Percentiles rank a stretch among this genome's conserved stretches.
phyloP scores from a whole-genome alignment of 2,888 invertebrate genomes.

The Pseudococcus longispinus region DNA sequence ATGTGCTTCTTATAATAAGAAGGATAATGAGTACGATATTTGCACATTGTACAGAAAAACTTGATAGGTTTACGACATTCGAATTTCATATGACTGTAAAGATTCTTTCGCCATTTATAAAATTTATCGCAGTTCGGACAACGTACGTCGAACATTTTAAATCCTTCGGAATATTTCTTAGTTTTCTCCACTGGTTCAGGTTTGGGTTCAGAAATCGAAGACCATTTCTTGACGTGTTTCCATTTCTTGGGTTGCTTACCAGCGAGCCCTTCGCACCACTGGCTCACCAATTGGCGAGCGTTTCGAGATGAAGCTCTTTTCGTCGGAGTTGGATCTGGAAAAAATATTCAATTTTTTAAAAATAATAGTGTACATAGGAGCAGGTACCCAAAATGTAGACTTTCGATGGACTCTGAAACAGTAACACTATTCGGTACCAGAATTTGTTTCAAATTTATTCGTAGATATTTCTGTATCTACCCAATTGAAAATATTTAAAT shows the following conservation, averaged over 20 bases:
- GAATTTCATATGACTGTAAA: background rate
- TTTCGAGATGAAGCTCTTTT: conserved; percentile 43
- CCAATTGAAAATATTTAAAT: background rate
- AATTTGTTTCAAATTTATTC: too few species aligned
- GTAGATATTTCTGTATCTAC: too few species aligned
- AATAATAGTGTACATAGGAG: background rate
- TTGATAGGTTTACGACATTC: background rate
- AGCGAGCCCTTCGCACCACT: conserved; percentile 38
- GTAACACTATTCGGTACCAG: background rate
- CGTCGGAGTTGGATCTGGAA: background rate
- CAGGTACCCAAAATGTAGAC: background rate
- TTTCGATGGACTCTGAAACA: background rate
- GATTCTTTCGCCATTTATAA: conserved; percentile 24
- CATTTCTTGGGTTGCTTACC: background rate
- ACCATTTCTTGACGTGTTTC: background rate
- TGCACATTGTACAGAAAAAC: background rate
- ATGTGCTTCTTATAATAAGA: conserved; percentile 29
- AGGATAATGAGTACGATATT: conserved; percentile 38
- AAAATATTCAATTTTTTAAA: background rate
- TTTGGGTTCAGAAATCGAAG: background rate
- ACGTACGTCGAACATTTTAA: background rate
- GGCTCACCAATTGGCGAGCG: conserved; percentile 4
- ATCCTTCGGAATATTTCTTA: background rate
- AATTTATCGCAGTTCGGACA: conserved; percentile 32
- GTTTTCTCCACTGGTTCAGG: background rate